Base-by-base conservation (phyloP, 2,888 invertebrate species). In the Cerastoderma edule region DNA sequence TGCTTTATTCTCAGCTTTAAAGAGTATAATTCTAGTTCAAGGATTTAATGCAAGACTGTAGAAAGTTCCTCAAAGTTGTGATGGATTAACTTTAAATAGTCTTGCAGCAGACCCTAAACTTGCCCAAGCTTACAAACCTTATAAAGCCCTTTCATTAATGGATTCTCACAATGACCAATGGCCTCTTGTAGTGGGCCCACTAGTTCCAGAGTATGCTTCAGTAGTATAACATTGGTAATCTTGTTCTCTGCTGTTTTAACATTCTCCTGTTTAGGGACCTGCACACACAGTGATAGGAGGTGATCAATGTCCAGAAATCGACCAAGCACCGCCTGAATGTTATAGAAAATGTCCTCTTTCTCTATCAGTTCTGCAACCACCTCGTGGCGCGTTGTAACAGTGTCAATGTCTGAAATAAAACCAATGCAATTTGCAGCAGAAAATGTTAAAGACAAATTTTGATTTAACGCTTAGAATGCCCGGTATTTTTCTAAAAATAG, bases 281-380 rank as follows among this genome's bases (percentile, higher is more conserved):
- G 90, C 82, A 85, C 89, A 91, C 83, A 88, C 50, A 84, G 66
- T 4, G 95, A 94, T 22, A 97, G 93, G 24, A 97, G 94, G 88
- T 95, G 95, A 87, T 98, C 97, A n/a, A 97, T 94, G 81, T 96
- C 96, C 1, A 95, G 93, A 74, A 97, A 94, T 86, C 95, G 87
- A 16, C 88, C 83, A 13, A 94, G 81, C 8, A 91, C 87, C 48
- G 89, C 77, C 94, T 95, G 95, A 48, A 97, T 91, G 57, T 94
- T 94, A 32, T 93, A 93, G 89, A 96, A 94, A 19, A 96, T 92
- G 19, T 95, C 94, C 67, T 95, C 95, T 89, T 95, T 95, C 48
- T 95, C 94, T 30, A 95, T 94, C 6, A 98, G 93, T 91, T 97
- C 97, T 72, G 95, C 94, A 0, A 98, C 95, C 69, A 96, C 95